Evolutionary conservation across 2,888 invertebrate genomes (phyloP).

Genomic region (Onchidella celtica): DNA sequence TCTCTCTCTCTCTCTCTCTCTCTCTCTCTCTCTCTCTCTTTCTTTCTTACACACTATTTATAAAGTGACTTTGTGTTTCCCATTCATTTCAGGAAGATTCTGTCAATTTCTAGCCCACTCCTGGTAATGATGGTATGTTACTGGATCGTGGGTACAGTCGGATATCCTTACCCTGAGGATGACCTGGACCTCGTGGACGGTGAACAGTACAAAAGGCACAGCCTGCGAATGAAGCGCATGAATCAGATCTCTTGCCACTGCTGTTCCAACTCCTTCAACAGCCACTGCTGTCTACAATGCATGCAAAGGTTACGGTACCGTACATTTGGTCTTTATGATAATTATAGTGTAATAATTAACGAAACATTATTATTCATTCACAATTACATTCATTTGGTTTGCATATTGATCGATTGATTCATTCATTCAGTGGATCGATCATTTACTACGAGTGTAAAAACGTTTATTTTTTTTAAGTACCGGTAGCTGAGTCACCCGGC

Average conservation of each 20-base stretch:
- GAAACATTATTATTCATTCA: neutral
- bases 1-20: slow-evolving; percentile 22
- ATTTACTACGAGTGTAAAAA: neutral
- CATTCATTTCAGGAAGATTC: neutral
- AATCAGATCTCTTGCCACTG: slow-evolving; percentile 23
- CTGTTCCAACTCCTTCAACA: slow-evolving; percentile 38
- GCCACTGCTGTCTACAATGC: slow-evolving; percentile 35
- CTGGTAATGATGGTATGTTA: neutral
- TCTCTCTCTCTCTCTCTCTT: slow-evolving; percentile 13
- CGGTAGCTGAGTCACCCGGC: too few species aligned
- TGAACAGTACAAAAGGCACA: neutral
- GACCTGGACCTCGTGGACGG: neutral
- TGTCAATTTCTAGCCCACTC: neutral
- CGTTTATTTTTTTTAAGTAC: too few species aligned
- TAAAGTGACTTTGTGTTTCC: too few species aligned
- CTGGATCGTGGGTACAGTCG: too few species aligned
- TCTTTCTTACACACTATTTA: too few species aligned
- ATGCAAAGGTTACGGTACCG: slow-evolving; percentile 20
- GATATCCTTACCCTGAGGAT: neutral
- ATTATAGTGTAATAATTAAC: neutral
- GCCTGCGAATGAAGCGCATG: slow-evolving; percentile 9
- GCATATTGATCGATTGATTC: too few species aligned
- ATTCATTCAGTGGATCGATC: too few species aligned
- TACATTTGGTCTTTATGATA: too few species aligned
- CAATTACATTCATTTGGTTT: too few species aligned